A percentile compares a stretch with the other conserved stretches of the same genome.
phyloP scores from a whole-genome alignment of 2,113 vertebrate species.

The Hucho hucho region DNA sequence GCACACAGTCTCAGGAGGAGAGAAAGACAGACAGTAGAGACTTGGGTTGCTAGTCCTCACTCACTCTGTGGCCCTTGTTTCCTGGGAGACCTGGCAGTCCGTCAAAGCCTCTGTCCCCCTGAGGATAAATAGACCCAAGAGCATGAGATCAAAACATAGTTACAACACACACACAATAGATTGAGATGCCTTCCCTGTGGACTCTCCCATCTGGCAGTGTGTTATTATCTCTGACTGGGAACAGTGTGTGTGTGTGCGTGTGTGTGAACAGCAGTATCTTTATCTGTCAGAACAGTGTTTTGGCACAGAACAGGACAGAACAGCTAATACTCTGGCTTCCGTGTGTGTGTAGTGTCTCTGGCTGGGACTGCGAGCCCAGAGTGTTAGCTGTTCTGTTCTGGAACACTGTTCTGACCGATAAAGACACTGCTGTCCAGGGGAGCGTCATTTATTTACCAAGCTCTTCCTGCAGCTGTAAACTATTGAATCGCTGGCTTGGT shows the following conservation, averaged over 20 bases:
- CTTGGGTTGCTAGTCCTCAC: conserved; percentile 27
- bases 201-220: conserved; percentile 57
- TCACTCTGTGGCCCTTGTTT: conserved; percentile 84
- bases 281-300: too few relatives aligned
- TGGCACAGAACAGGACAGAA: too few relatives aligned
- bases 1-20: neutral
- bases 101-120: conserved; percentile 92
- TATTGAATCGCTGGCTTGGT: conserved; percentile 53
- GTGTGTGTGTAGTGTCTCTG: too few relatives aligned
- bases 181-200: conserved; percentile 34
- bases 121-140: conserved; percentile 49
- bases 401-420: conserved; percentile 64
- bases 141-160: conserved; percentile 28
- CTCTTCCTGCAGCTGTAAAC: conserved; percentile 62
- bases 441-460: conserved; percentile 61
- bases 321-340: too few relatives aligned
- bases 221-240: neutral
- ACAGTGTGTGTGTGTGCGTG: neutral
- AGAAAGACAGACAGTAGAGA: neutral
- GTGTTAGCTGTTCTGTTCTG: conserved; percentile 50
- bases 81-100: conserved; percentile 89
- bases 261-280: neutral
- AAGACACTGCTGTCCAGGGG: conserved; percentile 58
- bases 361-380: conserved; percentile 30
- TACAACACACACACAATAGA: conserved; percentile 18